A percentile compares a stretch with the other conserved stretches of the same genome.
Conservation (phyloP, 2,888 invertebrate species). For the Chironomus tentans region DNA sequence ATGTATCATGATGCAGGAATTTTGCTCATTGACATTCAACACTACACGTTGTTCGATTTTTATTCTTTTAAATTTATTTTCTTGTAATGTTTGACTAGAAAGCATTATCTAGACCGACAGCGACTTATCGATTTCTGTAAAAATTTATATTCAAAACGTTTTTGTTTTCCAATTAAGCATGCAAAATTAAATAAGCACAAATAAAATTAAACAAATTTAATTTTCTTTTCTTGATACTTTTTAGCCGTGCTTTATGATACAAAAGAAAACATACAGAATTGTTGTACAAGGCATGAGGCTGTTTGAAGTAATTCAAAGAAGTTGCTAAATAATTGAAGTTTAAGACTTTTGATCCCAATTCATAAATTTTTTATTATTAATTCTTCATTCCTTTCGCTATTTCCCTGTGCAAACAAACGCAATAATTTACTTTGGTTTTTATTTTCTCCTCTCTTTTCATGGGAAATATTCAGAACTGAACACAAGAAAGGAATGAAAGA, state of each 20-base stretch:
- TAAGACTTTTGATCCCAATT: slow-evolving; percentile 20
- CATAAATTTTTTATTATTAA: not conserved
- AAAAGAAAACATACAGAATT: not conserved
- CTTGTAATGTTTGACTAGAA: not conserved
- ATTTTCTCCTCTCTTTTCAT: not conserved
- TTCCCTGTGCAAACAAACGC: not conserved
- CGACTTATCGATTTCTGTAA: slow-evolving; percentile 20
- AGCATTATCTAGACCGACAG: not conserved
- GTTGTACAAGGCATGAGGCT: not conserved
- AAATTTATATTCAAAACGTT: slow-evolving; percentile 24
- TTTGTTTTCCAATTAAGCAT: slow-evolving; percentile 25
- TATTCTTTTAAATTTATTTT: slow-evolving; percentile 1
- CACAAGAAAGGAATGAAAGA: not conserved
- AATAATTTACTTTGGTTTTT: not conserved
- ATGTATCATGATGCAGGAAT: slow-evolving; percentile 3
- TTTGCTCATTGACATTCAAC: slow-evolving; percentile 20
- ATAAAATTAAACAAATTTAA: not conserved
- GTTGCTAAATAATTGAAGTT: slow-evolving; percentile 17
- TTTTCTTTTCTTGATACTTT: not conserved
- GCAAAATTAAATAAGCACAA: slow-evolving; percentile 20
- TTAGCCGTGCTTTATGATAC: not conserved
- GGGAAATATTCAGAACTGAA: too few relatives aligned
- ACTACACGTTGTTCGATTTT: slow-evolving; percentile 16
- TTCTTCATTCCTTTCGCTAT: not conserved
- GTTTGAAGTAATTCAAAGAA: not conserved